These are phyloP conservation scores for Deilephila elpenor DNA, from an alignment of 2,888 invertebrate genomes.

Conservation along the genomic window DNA sequence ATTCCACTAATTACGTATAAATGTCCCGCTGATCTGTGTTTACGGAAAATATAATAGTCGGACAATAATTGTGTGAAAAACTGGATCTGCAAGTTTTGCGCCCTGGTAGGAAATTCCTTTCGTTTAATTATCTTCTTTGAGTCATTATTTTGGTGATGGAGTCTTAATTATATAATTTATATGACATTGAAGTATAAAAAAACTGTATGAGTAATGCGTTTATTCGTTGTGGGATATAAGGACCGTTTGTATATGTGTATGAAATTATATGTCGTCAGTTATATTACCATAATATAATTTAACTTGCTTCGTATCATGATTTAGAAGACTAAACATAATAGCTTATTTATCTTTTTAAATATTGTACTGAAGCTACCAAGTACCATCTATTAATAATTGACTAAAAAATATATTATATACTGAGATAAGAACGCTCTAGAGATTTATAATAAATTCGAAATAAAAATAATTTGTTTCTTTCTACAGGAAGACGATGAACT, in stretches of 20 bases:
- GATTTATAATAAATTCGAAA: background rate
- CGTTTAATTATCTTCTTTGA: constrained; percentile 2
- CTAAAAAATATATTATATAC: too few species aligned
- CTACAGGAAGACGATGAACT: constrained; percentile 87
- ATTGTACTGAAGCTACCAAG: too few species aligned
- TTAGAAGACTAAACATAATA: too few species aligned
- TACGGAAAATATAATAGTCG: constrained; percentile 9
- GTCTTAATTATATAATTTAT: background rate
- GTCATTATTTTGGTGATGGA: constrained; percentile 1
- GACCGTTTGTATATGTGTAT: too few species aligned
- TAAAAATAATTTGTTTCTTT: constrained; percentile 45
- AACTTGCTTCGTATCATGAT: background rate
- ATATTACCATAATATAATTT: background rate
- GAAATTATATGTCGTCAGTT: background rate
- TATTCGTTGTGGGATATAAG: too few species aligned
- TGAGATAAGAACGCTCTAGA: too few species aligned
- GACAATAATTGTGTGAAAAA: constrained; percentile 8
- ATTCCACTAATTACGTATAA: constrained; percentile 7
- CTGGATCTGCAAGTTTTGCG: background rate
- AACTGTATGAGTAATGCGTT: too few species aligned
- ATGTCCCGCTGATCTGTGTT: background rate
- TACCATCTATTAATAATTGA: too few species aligned
- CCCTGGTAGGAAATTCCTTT: constrained; percentile 14
- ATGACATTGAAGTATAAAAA: too few species aligned
- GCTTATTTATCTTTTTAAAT: too few species aligned